These are phyloP conservation scores for Phlogophora meticulosa DNA, from an alignment of 2,888 invertebrate genomes.

Conservation along the genomic window DNA sequence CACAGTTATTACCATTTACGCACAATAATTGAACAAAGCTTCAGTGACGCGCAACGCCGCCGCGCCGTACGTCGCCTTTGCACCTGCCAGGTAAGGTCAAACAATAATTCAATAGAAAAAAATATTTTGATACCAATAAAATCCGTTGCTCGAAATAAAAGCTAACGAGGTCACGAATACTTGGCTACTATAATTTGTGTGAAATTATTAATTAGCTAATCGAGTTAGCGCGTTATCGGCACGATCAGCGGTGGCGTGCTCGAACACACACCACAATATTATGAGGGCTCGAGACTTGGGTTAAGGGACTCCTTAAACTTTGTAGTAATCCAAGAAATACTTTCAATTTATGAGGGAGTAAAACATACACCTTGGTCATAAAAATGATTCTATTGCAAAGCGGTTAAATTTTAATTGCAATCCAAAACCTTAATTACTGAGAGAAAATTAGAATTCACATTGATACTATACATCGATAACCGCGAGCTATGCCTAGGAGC, in stretches of 20 bases:
- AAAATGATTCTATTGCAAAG: not conserved
- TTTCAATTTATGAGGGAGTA: not conserved
- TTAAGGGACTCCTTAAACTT: conserved; percentile 17
- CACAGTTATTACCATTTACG: not conserved
- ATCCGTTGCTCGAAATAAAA: conserved; percentile 55
- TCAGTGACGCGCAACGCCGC: not conserved
- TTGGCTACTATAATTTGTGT: conserved; percentile 83
- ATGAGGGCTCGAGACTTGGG: conserved; percentile 17
- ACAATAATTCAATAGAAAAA: conserved; percentile 57
- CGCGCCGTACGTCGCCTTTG: conserved; percentile 22
- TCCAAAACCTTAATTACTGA: conserved; percentile 9
- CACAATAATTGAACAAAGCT: conserved; percentile 17
- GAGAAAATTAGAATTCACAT: conserved; percentile 24
- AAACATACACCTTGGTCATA: too few relatives aligned
- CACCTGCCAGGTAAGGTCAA: conserved; percentile 43
- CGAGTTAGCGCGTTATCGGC: conserved; percentile 75
- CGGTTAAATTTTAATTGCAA: not conserved
- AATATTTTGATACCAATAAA: conserved; percentile 53
- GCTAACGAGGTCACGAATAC: conserved; percentile 64
- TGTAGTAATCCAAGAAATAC: conserved; percentile 6
- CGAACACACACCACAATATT: conserved; percentile 42
- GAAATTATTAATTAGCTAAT: conserved; percentile 87
- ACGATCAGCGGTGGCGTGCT: conserved; percentile 62
- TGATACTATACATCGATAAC: conserved; percentile 45
- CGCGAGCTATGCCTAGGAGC: conserved; percentile 51